Evolutionary conservation across 2,797 vertebrate species (phyloP).

Genomic region (Argya squamiceps): DNA sequence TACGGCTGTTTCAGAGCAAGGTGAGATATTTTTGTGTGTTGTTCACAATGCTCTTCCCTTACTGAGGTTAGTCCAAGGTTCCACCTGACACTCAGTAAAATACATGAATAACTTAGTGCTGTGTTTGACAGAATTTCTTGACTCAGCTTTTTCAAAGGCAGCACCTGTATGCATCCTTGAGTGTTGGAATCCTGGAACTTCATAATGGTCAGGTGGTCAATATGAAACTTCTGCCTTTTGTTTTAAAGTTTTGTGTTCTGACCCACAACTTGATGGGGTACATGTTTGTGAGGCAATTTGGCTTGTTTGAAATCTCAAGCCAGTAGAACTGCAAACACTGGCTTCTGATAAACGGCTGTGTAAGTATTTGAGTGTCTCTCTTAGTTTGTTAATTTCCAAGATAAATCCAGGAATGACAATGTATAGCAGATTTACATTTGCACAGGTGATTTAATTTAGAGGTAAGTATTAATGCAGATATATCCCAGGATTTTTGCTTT

Average conservation of each 20-base stretch:
- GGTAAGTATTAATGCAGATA: neutral
- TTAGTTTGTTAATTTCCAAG: neutral
- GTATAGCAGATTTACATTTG: neutral
- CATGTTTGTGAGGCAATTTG: accelerated
- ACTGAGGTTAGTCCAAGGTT: neutral
- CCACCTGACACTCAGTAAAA: neutral
- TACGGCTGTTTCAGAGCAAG: neutral
- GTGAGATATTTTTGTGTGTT: neutral
- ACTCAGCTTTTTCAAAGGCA: neutral
- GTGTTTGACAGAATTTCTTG: neutral
- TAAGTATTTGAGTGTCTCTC: neutral
- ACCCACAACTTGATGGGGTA: neutral
- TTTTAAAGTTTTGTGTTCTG: neutral
- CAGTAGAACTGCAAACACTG: neutral
- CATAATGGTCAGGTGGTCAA: neutral
- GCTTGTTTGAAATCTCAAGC: neutral
- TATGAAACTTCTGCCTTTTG: neutral
- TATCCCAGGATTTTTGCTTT: neutral
- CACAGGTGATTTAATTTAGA: neutral
- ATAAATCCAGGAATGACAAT: neutral
- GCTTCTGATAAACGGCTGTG: neutral
- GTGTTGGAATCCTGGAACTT: too few relatives aligned
- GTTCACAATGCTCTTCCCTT: neutral
- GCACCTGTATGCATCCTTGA: neutral
- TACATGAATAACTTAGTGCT: neutral